These are phyloP conservation scores for Caretta caretta DNA, from an alignment of 2,113 vertebrate genomes.

Conservation along the genomic window DNA sequence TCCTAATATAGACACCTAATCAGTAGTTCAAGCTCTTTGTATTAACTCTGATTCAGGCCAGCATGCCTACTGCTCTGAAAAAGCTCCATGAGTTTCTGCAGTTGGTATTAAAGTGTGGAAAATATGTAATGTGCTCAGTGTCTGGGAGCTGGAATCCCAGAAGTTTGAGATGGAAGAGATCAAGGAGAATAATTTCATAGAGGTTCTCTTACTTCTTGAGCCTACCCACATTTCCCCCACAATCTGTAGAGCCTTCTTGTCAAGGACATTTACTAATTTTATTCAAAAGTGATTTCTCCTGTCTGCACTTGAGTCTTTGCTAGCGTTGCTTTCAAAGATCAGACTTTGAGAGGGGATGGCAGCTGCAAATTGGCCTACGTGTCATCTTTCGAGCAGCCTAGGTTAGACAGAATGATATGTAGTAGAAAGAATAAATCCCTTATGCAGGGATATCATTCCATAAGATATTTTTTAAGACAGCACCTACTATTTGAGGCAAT, in stretches of 20 bases:
- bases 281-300: not conserved
- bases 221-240: not conserved
- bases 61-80: not conserved
- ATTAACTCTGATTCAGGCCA: not conserved
- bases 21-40: not conserved
- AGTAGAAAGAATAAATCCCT: not conserved
- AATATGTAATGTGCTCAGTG: not conserved
- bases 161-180: not conserved
- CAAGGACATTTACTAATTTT: not conserved
- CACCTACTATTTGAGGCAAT: not conserved
- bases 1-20: not conserved
- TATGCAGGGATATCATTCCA: not conserved
- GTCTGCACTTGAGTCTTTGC: not conserved
- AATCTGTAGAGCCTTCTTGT: not conserved
- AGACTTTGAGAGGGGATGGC: not conserved
- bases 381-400: not conserved
- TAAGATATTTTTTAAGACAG: not conserved
- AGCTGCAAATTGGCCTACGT: not conserved
- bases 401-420: not conserved
- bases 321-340: not conserved
- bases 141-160: not conserved
- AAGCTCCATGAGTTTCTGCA: not conserved
- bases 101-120: not conserved
- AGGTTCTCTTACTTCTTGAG: not conserved
- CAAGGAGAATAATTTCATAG: not conserved